Conservation (phyloP, 2,113 vertebrate genomes). For the Phyllostomus hastatus region DNA sequence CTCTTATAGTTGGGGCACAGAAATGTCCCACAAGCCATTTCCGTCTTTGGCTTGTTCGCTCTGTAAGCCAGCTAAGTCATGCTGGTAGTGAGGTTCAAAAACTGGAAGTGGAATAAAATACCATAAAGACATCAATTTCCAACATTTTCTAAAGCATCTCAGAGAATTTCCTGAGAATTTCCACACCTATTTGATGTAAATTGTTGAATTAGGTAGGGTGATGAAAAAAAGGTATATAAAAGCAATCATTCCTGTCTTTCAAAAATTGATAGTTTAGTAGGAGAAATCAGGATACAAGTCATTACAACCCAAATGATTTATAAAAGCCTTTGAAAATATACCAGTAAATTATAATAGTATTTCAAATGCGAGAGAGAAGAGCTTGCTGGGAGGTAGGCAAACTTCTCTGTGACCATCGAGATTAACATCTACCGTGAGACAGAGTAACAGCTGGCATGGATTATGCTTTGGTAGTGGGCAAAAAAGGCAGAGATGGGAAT, state of each 20-base stretch:
- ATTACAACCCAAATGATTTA: not conserved
- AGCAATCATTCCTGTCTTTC: not conserved
- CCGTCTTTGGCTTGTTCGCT: not conserved
- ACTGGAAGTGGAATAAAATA: not conserved
- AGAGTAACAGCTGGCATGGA: not conserved
- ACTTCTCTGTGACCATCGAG: not conserved
- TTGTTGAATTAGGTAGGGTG: not conserved
- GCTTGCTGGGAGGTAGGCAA: not conserved
- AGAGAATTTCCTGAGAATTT: conserved; percentile 16
- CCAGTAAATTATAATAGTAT: not conserved
- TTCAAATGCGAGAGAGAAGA: not conserved
- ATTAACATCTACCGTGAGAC: not conserved
- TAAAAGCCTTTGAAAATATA: not conserved
- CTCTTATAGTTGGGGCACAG: not conserved
- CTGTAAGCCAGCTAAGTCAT: not conserved
- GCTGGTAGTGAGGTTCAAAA: not conserved
- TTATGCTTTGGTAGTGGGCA: not conserved
- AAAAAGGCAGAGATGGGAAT: not conserved
- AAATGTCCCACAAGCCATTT: not conserved
- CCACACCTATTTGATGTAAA: not conserved
- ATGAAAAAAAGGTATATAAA: not conserved
- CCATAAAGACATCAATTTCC: not conserved
- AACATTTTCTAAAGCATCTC: not conserved
- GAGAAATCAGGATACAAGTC: not conserved
- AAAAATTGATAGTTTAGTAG: not conserved